Evolutionary conservation across 2,888 invertebrate species (phyloP), one percentile per base, ranked within the genome.

Genomic region (Adela reaumurella): DNA sequence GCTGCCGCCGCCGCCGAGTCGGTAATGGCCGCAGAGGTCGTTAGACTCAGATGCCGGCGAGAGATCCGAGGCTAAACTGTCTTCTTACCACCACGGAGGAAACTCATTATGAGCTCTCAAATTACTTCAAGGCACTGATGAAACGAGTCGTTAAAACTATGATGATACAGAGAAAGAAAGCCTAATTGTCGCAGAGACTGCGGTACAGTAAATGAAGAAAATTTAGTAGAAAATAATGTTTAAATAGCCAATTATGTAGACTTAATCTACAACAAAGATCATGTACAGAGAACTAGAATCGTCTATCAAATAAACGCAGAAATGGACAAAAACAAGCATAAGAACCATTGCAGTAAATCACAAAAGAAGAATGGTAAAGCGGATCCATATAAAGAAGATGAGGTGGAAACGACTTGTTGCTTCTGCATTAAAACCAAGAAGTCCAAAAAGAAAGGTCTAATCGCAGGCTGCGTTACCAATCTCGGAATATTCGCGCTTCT

Each of bases 401-500:
- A 77, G 45, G 62, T 68, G 48, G 63, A 68, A 28, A 72, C 74
- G 6, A 77, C 74, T 0, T 80, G 80, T 54, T 80, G 80, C 56
- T 67, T 80, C 52, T 80, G 80, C 53, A 63, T 80, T 51, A 77
- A 74, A 61, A 78, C 79, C 14, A 76, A 72, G 55, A 78, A 70
- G 52, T 74, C 70, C 52, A 74, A 77, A 54, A 77, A 79, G 59
- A 79, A 79, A 53, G 72, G 70, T 51, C 60, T 80, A 1, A 64
- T 79, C 17, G 85, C 89, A 19, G 89, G 90, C 11, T 83, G 90
- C 56, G 77, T 90, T 53, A 90, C 91, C 46, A 92, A 92, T 70
- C 72, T 92, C 52, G 89, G 91, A 46, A 92, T 93, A 57, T 92
- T 92, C 64, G 82, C 87, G 47, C 74, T 92, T 19, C 83, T 93